phyloP scores from a whole-genome alignment of 2,113 vertebrate species.

The Podilymbus podiceps region DNA sequence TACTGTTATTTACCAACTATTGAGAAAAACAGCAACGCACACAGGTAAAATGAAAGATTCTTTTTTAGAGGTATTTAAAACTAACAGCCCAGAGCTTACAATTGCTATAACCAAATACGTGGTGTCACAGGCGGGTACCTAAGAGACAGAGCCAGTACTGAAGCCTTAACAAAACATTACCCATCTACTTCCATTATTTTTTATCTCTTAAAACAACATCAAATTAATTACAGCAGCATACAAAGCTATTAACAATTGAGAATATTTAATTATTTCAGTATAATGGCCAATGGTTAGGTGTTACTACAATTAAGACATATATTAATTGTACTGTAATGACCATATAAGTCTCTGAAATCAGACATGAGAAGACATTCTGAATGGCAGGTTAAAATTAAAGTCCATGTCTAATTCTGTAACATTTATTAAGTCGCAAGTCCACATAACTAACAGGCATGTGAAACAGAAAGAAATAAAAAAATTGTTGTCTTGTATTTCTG shows the following conservation, averaged over 20 bases:
- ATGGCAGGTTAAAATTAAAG: neutral
- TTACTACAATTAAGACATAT: neutral
- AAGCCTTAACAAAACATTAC: neutral
- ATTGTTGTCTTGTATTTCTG: neutral
- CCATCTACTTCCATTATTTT: neutral
- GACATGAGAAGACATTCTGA: neutral
- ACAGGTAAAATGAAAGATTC: neutral
- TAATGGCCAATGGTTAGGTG: neutral
- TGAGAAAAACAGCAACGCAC: neutral
- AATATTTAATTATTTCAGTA: neutral
- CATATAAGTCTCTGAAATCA: neutral
- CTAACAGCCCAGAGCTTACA: neutral
- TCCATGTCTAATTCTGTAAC: neutral
- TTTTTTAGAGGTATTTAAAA: neutral
- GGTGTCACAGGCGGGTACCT: neutral
- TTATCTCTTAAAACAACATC: neutral
- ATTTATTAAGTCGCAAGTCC: neutral
- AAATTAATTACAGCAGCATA: neutral
- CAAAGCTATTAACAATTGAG: neutral
- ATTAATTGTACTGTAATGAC: neutral
- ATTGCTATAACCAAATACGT: neutral
- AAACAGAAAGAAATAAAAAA: constrained; percentile 25
- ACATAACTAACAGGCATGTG: neutral
- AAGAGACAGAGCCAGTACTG: neutral
- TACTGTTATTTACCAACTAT: neutral